phyloP scores from a whole-genome alignment of 2,888 invertebrate genomes.

The Agrypnus murinus region DNA sequence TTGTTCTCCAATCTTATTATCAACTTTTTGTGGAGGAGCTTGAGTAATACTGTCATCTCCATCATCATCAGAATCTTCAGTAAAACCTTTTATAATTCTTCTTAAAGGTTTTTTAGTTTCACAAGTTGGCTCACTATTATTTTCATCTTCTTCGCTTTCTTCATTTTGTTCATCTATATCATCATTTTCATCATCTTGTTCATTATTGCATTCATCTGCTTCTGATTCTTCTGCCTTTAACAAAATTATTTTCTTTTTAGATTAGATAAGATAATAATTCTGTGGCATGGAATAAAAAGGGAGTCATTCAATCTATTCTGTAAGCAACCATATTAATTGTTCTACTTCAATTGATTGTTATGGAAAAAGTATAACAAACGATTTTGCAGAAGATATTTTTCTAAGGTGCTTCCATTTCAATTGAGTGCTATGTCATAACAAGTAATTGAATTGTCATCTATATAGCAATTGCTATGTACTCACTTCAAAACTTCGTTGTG shows the following conservation, averaged over 20 bases:
- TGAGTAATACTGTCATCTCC: constrained; percentile 39
- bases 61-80: constrained; percentile 66
- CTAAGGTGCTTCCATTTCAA: too few relatives aligned
- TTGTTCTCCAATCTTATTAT: background rate
- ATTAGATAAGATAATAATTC: constrained; percentile 21
- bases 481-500: too few relatives aligned
- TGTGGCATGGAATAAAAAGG: too few relatives aligned
- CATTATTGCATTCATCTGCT: constrained; percentile 38
- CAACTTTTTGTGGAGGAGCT: background rate
- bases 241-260: constrained; percentile 53
- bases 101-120: constrained; percentile 60
- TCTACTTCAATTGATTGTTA: too few relatives aligned
- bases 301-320: too few relatives aligned
- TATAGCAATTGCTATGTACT: too few relatives aligned
- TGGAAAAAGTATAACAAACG: too few relatives aligned
- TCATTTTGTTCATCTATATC: constrained; percentile 59
- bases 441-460: too few relatives aligned
- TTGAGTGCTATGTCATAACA: too few relatives aligned
- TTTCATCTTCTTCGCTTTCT: constrained; percentile 57
- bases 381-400: too few relatives aligned
- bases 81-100: constrained; percentile 64
- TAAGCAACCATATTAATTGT: too few relatives aligned
- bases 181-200: constrained; percentile 58
- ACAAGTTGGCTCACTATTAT: constrained; percentile 51
- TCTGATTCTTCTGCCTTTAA: constrained; percentile 58